phyloP scores from a whole-genome alignment of 2,113 vertebrate species.

The Gambusia affinis region DNA sequence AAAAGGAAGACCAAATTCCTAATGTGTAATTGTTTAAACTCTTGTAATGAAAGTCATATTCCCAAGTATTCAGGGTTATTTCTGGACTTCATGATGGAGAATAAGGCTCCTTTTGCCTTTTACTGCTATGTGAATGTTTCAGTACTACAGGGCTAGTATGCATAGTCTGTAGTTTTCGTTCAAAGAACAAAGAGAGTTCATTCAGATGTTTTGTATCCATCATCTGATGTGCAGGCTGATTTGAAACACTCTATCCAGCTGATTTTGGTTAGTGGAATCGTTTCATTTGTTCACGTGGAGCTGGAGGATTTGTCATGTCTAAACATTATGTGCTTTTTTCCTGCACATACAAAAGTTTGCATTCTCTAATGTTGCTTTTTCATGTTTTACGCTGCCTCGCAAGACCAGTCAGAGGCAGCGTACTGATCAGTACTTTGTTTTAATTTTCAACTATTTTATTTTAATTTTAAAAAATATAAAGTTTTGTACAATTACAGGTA shows the following conservation, averaged over 20 bases:
- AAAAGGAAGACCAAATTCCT: neutral
- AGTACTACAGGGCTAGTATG: neutral
- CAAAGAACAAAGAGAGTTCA: neutral
- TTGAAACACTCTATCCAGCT: neutral
- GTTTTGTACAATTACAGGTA: too few relatives aligned
- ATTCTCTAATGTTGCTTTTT: neutral
- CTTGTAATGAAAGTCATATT: neutral
- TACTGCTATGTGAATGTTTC: neutral
- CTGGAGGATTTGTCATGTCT: neutral
- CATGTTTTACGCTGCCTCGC: neutral
- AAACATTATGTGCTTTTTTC: neutral
- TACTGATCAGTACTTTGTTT: too few relatives aligned
- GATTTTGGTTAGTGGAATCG: neutral
- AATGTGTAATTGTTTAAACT: neutral
- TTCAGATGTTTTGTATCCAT: neutral
- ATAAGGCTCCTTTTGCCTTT: neutral
- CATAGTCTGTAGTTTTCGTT: neutral
- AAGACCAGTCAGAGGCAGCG: too few relatives aligned
- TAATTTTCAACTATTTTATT: too few relatives aligned
- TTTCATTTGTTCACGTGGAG: neutral
- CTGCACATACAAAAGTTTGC: slow-evolving; percentile 6
- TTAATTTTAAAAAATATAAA: too few relatives aligned
- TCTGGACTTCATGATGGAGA: neutral
- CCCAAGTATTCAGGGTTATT: neutral
- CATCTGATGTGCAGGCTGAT: neutral